A percentile compares a stretch with the other conserved stretches of the same genome.
Evolutionary conservation across 2,113 vertebrate species (phyloP).

Genomic region (Limnothrissa miodon): DNA sequence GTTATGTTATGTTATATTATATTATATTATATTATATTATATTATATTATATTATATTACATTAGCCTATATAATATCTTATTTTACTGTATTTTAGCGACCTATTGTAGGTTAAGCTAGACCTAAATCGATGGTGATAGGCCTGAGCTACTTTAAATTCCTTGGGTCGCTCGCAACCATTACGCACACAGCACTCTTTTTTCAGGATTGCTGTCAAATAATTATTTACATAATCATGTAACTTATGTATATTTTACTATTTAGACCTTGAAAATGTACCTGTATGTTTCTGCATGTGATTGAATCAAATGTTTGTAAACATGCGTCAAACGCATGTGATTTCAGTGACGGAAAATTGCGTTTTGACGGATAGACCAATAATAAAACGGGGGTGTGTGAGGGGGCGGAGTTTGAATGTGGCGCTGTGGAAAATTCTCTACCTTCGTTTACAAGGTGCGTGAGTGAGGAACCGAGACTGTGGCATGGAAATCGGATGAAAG

Average conservation of each 20-base stretch:
- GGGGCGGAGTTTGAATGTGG: conserved; percentile 63
- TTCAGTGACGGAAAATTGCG: conserved; percentile 41
- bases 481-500: conserved; percentile 18
- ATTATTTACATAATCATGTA: background rate
- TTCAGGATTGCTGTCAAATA: background rate
- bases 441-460: conserved; percentile 39
- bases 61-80: background rate
- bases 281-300: conserved; percentile 46
- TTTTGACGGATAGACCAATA: conserved; percentile 57
- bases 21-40: conserved; percentile 2
- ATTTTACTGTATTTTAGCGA: no score
- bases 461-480: conserved; percentile 24
- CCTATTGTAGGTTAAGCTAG: background rate
- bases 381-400: conserved; percentile 69
- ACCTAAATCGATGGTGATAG: background rate
- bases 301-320: conserved; percentile 71
- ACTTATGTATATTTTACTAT: background rate
- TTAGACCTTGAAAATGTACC: background rate
- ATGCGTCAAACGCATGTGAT: conserved; percentile 75
- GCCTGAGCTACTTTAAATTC: no score
- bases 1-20: no score
- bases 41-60: background rate
- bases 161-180: background rate
- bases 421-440: conserved; percentile 67
- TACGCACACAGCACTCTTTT: no score